Conservation (phyloP, 1,140 invertebrate genomes). For the Aphelinus atriplicis region DNA sequence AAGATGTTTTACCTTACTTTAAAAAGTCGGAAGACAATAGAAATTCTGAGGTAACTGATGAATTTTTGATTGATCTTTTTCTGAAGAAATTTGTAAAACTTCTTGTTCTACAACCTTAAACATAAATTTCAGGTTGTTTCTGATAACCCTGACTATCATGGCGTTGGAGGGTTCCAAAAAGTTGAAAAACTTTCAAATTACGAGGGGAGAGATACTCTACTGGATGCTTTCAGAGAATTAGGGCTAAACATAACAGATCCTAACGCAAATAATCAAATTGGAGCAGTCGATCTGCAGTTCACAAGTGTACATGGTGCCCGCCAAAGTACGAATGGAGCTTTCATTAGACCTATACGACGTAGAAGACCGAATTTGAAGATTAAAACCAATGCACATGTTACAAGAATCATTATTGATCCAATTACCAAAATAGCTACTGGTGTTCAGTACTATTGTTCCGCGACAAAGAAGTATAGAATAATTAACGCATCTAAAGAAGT, state of each 20-base stretch:
- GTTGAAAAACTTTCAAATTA: slow-evolving; percentile 70
- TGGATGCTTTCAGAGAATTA: slow-evolving; percentile 58
- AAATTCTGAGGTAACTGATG: slow-evolving; percentile 18
- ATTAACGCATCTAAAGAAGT: slow-evolving; percentile 69
- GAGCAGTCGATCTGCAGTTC: neutral
- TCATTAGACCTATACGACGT: slow-evolving; percentile 14
- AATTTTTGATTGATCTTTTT: too few species aligned
- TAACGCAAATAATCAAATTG: slow-evolving; percentile 64
- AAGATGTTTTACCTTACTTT: slow-evolving; percentile 68
- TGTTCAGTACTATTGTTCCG: slow-evolving; percentile 65
- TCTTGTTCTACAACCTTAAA: neutral
- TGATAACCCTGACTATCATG: slow-evolving; percentile 70
- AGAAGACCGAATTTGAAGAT: slow-evolving; percentile 18
- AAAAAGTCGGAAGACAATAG: slow-evolving; percentile 59
- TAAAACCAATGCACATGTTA: neutral
- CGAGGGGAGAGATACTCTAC: slow-evolving; percentile 73
- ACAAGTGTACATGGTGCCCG: slow-evolving; percentile 7
- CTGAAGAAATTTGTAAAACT: slow-evolving; percentile 57
- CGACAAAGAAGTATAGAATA: slow-evolving; percentile 9
- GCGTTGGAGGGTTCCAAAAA: slow-evolving; percentile 70
- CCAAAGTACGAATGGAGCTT: slow-evolving; percentile 14
- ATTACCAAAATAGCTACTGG: slow-evolving; percentile 74
- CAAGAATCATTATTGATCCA: slow-evolving; percentile 70
- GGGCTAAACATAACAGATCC: slow-evolving; percentile 62
- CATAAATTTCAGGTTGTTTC: slow-evolving; percentile 55